Conservation (phyloP, 2,797 vertebrate genomes). For the Glyptemys insculpta region DNA sequence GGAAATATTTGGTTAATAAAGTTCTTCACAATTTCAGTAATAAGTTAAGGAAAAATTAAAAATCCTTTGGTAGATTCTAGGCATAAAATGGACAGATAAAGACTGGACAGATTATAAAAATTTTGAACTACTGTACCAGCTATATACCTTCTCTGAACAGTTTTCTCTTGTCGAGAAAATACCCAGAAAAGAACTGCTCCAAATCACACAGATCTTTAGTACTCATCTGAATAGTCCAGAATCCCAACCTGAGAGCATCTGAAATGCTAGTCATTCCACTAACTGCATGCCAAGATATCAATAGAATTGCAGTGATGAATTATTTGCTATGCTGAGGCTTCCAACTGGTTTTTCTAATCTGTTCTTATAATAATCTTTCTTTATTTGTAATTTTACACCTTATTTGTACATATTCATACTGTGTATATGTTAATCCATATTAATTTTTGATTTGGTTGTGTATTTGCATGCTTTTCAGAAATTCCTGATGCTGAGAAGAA, state of each 20-base stretch:
- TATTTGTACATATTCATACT: not conserved
- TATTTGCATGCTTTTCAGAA: not conserved
- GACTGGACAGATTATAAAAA: rapidly evolving
- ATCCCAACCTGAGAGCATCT: not conserved
- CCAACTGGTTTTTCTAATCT: not conserved
- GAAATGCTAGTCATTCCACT: not conserved
- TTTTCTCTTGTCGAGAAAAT: not conserved
- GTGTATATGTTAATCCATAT: not conserved
- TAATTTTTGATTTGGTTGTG: not conserved
- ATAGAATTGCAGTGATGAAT: not conserved
- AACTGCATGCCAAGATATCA: not conserved
- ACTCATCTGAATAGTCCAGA: not conserved
- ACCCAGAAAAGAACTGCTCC: not conserved
- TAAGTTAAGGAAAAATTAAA: not conserved
- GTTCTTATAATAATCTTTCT: not conserved
- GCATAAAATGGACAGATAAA: not conserved
- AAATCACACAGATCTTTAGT: not conserved
- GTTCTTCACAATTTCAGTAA: not conserved
- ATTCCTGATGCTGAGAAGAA: not conserved
- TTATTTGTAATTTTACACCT: not conserved
- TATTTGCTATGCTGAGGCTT: not conserved
- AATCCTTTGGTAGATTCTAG: not conserved
- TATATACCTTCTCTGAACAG: not conserved
- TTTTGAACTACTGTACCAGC: not conserved
- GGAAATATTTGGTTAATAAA: not conserved